Conservation (phyloP, 2,888 invertebrate species). For the Lepeophtheirus nordmannii region DNA sequence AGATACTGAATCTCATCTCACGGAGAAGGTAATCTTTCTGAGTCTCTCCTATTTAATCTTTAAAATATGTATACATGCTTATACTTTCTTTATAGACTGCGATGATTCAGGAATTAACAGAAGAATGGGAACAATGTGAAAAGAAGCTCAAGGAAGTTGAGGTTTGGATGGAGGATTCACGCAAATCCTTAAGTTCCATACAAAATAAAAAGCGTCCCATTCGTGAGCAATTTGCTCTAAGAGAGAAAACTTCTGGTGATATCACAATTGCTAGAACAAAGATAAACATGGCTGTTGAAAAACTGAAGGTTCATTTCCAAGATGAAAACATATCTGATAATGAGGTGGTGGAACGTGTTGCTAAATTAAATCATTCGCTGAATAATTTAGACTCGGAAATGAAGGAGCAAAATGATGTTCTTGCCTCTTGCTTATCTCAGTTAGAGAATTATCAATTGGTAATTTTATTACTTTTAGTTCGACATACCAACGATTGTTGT, state of each 20-base stretch:
- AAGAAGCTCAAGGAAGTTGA: conserved; percentile 77
- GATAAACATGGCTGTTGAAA: conserved; percentile 71
- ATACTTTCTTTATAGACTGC: not conserved
- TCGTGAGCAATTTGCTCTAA: conserved; percentile 64
- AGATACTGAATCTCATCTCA: conserved; percentile 62
- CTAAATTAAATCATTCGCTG: conserved; percentile 38
- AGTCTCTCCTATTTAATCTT: not conserved
- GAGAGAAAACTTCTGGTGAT: conserved; percentile 73
- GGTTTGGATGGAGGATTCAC: conserved; percentile 73
- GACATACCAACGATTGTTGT: too few species aligned
- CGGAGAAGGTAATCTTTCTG: conserved; percentile 55
- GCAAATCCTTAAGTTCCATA: conserved; percentile 55
- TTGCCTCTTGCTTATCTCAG: conserved; percentile 62
- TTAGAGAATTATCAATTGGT: conserved; percentile 68
- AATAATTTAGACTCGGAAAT: conserved; percentile 48
- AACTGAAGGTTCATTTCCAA: conserved; percentile 72
- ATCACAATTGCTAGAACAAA: conserved; percentile 76
- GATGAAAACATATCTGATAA: conserved; percentile 67
- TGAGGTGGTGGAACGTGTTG: conserved; percentile 46
- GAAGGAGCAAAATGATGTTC: conserved; percentile 47
- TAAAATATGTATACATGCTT: not conserved
- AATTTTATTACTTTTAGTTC: conserved; percentile 23
- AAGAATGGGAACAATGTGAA: conserved; percentile 92
- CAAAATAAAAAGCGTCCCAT: conserved; percentile 72
- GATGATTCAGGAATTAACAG: conserved; percentile 70